Conservation (phyloP, 2,797 vertebrate genomes). For the Pantherophis alleghaniensis region DNA sequence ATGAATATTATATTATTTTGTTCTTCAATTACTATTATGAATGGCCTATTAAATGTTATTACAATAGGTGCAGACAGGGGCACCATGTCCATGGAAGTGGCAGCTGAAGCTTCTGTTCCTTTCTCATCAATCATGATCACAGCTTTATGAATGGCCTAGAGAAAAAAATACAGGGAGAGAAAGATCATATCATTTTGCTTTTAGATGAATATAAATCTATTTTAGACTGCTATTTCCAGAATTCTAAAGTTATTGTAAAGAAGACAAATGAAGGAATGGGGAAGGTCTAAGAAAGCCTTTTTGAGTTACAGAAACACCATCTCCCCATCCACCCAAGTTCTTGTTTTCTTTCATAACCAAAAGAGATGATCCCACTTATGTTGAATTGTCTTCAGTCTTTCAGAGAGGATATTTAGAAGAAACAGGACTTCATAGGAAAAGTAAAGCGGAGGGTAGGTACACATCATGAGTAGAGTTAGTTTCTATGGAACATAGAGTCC, state of each 20-base stretch:
- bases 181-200: not conserved
- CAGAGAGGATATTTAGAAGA: not conserved
- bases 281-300: not conserved
- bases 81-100: slow-evolving; percentile 14
- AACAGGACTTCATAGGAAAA: not conserved
- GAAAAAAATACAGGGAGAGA: not conserved
- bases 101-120: slow-evolving; percentile 22
- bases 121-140: slow-evolving; percentile 25
- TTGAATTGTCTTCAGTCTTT: not conserved
- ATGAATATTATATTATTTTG: slow-evolving; percentile 1
- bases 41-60: not conserved
- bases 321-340: not conserved
- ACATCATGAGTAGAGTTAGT: not conserved
- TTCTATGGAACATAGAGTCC: not conserved
- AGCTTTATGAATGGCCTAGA: slow-evolving; percentile 21
- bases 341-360: not conserved
- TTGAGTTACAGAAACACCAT: not conserved
- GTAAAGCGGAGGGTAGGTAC: not conserved
- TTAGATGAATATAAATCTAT: not conserved
- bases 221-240: not conserved
- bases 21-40: not conserved
- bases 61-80: not conserved
- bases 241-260: not conserved
- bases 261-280: not conserved
- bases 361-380: not conserved